These are phyloP conservation scores for Ceratoteleas bidentatus DNA, from an alignment of 1,140 invertebrate species.

Conservation along the genomic window DNA sequence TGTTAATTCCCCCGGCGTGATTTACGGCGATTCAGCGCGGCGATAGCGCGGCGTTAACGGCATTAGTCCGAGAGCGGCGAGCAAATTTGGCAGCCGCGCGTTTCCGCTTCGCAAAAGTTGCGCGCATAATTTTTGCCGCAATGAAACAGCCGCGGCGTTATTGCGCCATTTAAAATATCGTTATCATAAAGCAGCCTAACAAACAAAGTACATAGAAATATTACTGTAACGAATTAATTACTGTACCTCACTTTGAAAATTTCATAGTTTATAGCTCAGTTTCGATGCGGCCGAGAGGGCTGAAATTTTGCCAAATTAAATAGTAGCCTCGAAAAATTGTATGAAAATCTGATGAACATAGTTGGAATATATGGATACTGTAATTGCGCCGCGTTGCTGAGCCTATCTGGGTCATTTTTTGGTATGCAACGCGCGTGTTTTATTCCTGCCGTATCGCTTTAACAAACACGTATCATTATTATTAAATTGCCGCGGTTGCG, in stretches of 20 bases:
- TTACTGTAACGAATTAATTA: no score
- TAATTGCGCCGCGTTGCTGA: no score
- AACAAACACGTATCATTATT: slow-evolving; percentile 22
- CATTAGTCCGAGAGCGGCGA: slow-evolving; percentile 12
- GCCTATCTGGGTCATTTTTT: slow-evolving; percentile 18
- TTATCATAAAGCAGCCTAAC: no score
- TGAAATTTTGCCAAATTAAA: no score
- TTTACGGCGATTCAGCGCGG: slow-evolving; percentile 26
- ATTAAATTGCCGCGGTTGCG: slow-evolving; percentile 14
- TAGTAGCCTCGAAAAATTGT: no score
- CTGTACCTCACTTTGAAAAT: no score
- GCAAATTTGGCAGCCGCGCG: slow-evolving; percentile 26
- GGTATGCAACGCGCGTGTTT: not conserved
- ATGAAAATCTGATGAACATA: no score
- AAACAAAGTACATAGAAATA: no score
- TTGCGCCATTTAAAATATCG: slow-evolving; percentile 9
- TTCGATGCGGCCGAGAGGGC: no score
- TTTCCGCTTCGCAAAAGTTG: slow-evolving; percentile 19
- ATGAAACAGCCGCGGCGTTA: slow-evolving; percentile 11
- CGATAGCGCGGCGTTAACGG: slow-evolving; percentile 25
- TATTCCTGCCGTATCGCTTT: slow-evolving; percentile 7
- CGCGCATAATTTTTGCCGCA: slow-evolving; percentile 20
- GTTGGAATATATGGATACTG: no score
- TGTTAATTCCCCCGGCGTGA: slow-evolving; percentile 27
- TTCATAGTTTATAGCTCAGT: no score